A percentile compares a stretch with the other conserved stretches of the same genome.
phyloP scores from a whole-genome alignment of 2,797 vertebrate genomes.

The Spizella passerina region DNA sequence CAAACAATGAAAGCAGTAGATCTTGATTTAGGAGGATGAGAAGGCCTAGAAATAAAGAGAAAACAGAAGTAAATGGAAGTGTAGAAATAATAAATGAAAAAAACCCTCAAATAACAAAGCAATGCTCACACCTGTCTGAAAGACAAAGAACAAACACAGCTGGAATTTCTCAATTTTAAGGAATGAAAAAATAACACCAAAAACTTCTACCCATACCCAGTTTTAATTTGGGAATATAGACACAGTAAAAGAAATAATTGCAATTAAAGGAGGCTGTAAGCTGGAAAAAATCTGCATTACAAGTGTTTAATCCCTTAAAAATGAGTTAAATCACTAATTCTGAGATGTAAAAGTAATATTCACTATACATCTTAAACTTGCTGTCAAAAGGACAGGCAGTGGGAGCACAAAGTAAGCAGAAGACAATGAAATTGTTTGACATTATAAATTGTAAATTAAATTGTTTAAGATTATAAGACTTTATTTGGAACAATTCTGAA shows the following conservation, averaged over 20 bases:
- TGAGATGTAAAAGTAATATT: not conserved
- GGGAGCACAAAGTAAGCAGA: not conserved
- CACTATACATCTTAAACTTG: accelerated
- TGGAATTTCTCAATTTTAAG: not conserved
- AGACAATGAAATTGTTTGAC: not conserved
- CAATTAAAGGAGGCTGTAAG: not conserved
- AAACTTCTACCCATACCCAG: not conserved
- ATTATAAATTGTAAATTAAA: not conserved
- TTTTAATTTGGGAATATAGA: not conserved
- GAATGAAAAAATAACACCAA: not conserved
- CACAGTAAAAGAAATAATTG: not conserved
- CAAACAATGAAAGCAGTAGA: not conserved
- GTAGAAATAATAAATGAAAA: not conserved
- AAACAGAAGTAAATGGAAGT: not conserved
- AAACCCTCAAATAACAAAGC: not conserved
- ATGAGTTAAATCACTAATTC: not conserved
- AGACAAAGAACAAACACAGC: not conserved
- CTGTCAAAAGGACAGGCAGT: not conserved
- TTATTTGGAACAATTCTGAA: not conserved
- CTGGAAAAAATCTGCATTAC: not conserved
- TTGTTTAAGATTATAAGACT: not conserved
- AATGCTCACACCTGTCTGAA: not conserved
- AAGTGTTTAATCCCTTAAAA: not conserved
- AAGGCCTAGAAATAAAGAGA: not conserved
- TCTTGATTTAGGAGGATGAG: not conserved